Percentiles rank a stretch among this genome's conserved stretches.
phyloP scores from a whole-genome alignment of 30 jellyfish, hydroid and myxozoan species.

The Aurelia aurita complex sp. Pacific region DNA sequence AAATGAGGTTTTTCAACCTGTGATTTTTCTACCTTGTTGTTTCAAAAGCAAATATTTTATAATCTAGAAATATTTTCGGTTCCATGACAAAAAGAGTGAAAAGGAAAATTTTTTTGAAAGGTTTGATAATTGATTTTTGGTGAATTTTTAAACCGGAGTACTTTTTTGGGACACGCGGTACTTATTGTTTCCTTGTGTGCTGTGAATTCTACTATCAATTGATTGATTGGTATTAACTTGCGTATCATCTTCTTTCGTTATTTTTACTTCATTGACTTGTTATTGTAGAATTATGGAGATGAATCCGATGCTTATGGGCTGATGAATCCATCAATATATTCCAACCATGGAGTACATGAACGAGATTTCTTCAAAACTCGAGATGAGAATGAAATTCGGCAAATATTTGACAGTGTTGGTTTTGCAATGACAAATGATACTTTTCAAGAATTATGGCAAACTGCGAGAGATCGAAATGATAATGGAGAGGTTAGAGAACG shows the following conservation, averaged over 20 bases:
- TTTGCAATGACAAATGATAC: slow-evolving; percentile 86
- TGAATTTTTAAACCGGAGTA: too few species aligned
- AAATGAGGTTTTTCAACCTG: too few species aligned
- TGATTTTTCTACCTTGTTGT: too few species aligned
- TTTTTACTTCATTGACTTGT: not conserved
- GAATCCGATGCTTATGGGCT: slow-evolving; percentile 89
- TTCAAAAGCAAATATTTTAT: too few species aligned
- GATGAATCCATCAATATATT: slow-evolving; percentile 88
- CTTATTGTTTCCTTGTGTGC: too few species aligned
- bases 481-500: slow-evolving; percentile 73
- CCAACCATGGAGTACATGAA: slow-evolving; percentile 87
- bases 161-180: too few species aligned
- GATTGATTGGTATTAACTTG: not conserved
- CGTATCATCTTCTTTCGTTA: not conserved
- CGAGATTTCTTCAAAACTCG: slow-evolving; percentile 84
- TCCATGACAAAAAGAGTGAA: too few species aligned
- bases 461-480: slow-evolving; percentile 57
- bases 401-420: slow-evolving; percentile 88
- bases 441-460: slow-evolving; percentile 83
- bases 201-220: too few species aligned
- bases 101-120: too few species aligned
- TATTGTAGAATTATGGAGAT: slow-evolving; percentile 92
- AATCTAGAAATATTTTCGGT: too few species aligned
- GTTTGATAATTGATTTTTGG: too few species aligned
- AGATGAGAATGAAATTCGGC: slow-evolving; percentile 70